Evolutionary conservation across 2,113 vertebrate species (phyloP).

Genomic region (Isichthys henryi): DNA sequence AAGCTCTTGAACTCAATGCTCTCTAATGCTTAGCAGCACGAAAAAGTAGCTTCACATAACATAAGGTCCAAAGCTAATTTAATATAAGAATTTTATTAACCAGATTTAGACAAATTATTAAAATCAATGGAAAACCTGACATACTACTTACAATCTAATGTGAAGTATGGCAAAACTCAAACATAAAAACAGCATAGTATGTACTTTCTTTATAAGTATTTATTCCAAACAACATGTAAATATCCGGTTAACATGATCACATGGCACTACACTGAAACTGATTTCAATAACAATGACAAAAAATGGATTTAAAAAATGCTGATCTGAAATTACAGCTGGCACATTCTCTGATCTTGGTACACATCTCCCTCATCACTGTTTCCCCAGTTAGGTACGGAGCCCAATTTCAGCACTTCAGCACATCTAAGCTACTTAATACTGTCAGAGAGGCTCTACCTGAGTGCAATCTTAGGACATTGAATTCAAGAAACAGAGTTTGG

Average conservation of each 20-base stretch:
- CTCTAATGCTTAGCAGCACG: neutral
- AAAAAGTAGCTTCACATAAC: neutral
- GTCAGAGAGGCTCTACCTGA: neutral
- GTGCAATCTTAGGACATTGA: neutral
- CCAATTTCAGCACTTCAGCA: neutral
- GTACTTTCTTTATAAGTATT: neutral
- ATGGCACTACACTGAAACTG: neutral
- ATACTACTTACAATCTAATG: neutral
- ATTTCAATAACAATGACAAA: neutral
- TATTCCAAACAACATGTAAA: conserved; percentile 7
- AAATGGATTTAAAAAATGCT: neutral
- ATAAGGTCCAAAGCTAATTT: neutral
- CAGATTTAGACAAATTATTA: neutral
- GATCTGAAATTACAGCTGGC: neutral
- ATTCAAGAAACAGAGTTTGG: neutral
- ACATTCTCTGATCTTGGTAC: neutral
- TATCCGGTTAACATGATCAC: neutral
- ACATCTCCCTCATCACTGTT: neutral
- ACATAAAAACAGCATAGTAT: neutral
- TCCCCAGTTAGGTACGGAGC: neutral
- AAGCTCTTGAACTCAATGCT: neutral
- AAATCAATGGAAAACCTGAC: neutral
- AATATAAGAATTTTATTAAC: conserved; percentile 11
- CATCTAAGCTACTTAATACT: neutral
- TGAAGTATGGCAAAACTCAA: neutral